These are phyloP conservation scores for Anarhynchus alexandrinus DNA, from an alignment of 2,113 vertebrate genomes.

Conservation along the genomic window DNA sequence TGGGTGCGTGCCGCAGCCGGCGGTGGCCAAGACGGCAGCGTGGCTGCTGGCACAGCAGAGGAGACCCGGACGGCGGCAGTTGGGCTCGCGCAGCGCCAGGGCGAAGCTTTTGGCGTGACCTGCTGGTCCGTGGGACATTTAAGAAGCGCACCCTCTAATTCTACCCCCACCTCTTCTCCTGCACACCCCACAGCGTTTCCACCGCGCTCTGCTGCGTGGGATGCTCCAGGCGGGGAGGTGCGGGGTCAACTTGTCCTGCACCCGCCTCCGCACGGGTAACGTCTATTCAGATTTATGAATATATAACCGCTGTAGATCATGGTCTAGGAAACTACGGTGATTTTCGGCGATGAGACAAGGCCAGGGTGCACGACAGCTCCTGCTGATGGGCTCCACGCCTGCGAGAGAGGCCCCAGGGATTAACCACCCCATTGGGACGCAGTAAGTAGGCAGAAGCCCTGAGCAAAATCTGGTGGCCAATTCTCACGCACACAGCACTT, in stretches of 20 bases:
- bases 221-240: neutral
- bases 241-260: accelerated
- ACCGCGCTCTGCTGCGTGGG: accelerated
- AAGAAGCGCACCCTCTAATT: neutral
- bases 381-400: neutral
- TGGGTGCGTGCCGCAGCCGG: accelerated
- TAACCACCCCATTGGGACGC: neutral
- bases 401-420: neutral
- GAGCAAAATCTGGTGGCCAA: neutral
- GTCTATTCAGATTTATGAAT: neutral
- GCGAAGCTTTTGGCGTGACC: neutral
- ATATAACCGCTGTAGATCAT: neutral
- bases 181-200: neutral
- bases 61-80: accelerated
- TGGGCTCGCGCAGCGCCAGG: accelerated
- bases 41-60: neutral
- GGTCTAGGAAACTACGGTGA: neutral
- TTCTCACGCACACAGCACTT: accelerated
- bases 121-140: neutral
- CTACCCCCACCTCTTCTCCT: neutral
- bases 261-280: neutral
- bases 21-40: accelerated
- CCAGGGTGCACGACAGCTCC: neutral
- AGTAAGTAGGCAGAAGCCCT: neutral
- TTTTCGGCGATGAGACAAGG: neutral